Evolutionary conservation across 2,797 vertebrate species (phyloP).

Genomic region (Momotus momota): DNA sequence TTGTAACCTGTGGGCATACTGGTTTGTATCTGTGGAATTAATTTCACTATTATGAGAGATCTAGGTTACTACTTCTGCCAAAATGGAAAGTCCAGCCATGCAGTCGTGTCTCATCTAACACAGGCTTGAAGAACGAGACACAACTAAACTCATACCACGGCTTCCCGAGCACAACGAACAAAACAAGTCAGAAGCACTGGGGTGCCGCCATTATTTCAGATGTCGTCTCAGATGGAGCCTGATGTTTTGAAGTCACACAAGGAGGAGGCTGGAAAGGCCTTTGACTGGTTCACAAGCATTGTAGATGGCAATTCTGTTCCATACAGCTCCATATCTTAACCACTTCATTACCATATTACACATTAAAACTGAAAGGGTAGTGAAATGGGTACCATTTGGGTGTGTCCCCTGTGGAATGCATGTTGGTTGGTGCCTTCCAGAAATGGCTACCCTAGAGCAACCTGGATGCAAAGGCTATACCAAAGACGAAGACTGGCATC

Average conservation of each 20-base stretch:
- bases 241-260: neutral
- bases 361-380: neutral
- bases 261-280: neutral
- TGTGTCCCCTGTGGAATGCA: rapidly evolving
- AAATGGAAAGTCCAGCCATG: neutral
- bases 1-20: neutral
- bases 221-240: neutral
- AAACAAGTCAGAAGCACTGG: neutral
- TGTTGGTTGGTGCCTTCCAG: neutral
- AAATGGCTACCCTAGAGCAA: neutral
- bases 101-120: neutral
- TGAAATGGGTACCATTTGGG: neutral
- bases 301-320: neutral
- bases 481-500: neutral
- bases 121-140: neutral
- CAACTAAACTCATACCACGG: neutral
- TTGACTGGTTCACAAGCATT: neutral
- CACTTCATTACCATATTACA: neutral
- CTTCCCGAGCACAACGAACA: neutral
- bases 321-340: neutral
- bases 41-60: neutral
- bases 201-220: neutral
- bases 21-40: neutral
- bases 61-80: neutral
- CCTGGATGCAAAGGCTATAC: neutral